Evolutionary conservation across 2,888 invertebrate species (phyloP).

Genomic region (Metopia argyrocephala): DNA sequence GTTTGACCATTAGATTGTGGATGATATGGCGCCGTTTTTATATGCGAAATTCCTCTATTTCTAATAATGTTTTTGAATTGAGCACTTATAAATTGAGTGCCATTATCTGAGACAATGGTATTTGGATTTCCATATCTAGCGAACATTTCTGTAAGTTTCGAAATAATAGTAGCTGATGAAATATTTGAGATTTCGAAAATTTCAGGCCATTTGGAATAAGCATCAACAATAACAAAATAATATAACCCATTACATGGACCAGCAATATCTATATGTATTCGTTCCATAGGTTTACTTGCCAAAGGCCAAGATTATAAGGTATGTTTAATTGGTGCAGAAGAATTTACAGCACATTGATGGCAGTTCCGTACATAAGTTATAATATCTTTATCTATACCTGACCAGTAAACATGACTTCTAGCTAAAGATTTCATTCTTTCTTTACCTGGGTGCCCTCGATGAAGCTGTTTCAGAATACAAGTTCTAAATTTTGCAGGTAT

Average conservation of each 20-base stretch:
- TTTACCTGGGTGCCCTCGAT: not conserved
- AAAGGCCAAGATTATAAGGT: not conserved
- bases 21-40: too few relatives aligned
- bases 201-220: not conserved
- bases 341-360: not conserved
- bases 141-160: conserved; percentile 21
- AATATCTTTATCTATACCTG: not conserved
- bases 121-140: conserved; percentile 16
- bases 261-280: not conserved
- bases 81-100: conserved; percentile 15
- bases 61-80: not conserved
- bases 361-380: not conserved
- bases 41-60: not conserved
- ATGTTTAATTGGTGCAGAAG: not conserved
- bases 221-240: too few relatives aligned
- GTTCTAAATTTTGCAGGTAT: not conserved
- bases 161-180: conserved; percentile 19
- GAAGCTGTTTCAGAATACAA: not conserved
- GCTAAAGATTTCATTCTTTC: not conserved
- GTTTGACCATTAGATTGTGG: too few relatives aligned
- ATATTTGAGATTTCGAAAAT: conserved; percentile 23
- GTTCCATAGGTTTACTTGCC: not conserved
- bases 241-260: not conserved
- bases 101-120: conserved; percentile 17
- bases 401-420: conserved; percentile 5